Evolutionary conservation across 92 coral and sea anemone species (phyloP), one percentile per base, ranked within the genome.

Genomic region (Virgularia gustaviana): DNA sequence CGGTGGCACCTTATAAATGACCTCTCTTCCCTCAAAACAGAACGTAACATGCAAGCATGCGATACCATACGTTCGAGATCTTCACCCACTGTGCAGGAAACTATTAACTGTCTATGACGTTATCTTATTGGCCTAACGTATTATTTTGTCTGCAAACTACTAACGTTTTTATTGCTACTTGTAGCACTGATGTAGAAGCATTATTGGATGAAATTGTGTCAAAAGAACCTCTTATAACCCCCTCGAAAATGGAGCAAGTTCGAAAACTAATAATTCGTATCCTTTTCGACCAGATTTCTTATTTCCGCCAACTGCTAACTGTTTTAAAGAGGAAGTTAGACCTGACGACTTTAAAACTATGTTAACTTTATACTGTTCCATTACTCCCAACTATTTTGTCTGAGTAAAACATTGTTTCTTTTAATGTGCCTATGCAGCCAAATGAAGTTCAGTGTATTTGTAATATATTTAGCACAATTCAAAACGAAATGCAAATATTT

Each of bases 231-330:
- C 83, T 94, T 24, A 86, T 94, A 27, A 94, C 96, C 2, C 94
- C 98, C 1, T 87, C 98, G 33, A 89, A 78, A 78, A 73, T 94
- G 86, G 98, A 94, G 27, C 98, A 94, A 94, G 98, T 94, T 45
- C 86, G 98, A 27, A 94, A 94, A 78, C 81, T 94, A 34, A 87
- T 94, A 36, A 65, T 85, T 13, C 87, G 96, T 89, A 89, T 89
- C 96, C 96, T 76, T 75, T 29, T 24, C 31, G 6, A 20, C 2
- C n/a, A n/a, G n/a, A n/a, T n/a, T n/a, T n/a, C n/a, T n/a, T n/a
- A n/a, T n/a, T n/a, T n/a, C n/a, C n/a, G n/a, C n/a, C n/a, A n/a
- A n/a, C n/a, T n/a, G n/a, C n/a, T n/a, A n/a, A n/a, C 19, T 16
- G 28, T 0, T 60, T 25, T 9, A 60, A 27, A 28, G 10, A 12